phyloP scores from a whole-genome alignment of 2,888 invertebrate genomes.

The Ophion obscuratus region DNA sequence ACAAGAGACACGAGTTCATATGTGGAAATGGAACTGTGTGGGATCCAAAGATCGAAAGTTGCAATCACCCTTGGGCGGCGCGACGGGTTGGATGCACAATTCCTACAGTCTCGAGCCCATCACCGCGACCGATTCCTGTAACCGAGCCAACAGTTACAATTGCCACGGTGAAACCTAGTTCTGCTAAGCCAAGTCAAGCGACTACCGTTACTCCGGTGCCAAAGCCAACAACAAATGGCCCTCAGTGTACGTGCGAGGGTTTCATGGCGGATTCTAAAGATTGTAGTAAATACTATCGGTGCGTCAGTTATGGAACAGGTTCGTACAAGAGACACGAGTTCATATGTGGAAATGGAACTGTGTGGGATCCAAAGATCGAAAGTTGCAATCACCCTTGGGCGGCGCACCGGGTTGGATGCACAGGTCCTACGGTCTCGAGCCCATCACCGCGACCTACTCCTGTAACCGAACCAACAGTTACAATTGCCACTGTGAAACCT shows the following conservation, averaged over 20 bases:
- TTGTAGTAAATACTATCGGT: slow-evolving; percentile 83
- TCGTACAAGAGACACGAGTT: slow-evolving; percentile 85
- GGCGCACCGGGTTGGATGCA: slow-evolving; percentile 71
- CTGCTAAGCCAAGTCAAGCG: slow-evolving; percentile 63
- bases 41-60: too few species aligned
- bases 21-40: too few species aligned
- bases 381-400: slow-evolving; percentile 86
- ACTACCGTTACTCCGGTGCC: slow-evolving; percentile 25
- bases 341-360: slow-evolving; percentile 86
- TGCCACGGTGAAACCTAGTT: neutral
- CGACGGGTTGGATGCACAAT: too few species aligned
- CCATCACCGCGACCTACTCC: slow-evolving; percentile 5
- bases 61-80: too few species aligned
- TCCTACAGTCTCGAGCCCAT: too few species aligned
- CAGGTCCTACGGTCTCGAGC: slow-evolving; percentile 10
- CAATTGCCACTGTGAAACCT: too few species aligned
- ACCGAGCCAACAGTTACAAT: neutral
- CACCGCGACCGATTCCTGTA: too few species aligned
- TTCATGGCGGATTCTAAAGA: slow-evolving; percentile 83
- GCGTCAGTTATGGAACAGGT: slow-evolving; percentile 82
- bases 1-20: too few species aligned
- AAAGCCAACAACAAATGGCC: slow-evolving; percentile 67
- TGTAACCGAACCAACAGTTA: too few species aligned
- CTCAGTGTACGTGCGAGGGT: slow-evolving; percentile 81
- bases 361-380: slow-evolving; percentile 86